A percentile compares a stretch with the other conserved stretches of the same genome.
Evolutionary conservation across 2,797 vertebrate genomes (phyloP).

Genomic region (Clarias pachynema): DNA sequence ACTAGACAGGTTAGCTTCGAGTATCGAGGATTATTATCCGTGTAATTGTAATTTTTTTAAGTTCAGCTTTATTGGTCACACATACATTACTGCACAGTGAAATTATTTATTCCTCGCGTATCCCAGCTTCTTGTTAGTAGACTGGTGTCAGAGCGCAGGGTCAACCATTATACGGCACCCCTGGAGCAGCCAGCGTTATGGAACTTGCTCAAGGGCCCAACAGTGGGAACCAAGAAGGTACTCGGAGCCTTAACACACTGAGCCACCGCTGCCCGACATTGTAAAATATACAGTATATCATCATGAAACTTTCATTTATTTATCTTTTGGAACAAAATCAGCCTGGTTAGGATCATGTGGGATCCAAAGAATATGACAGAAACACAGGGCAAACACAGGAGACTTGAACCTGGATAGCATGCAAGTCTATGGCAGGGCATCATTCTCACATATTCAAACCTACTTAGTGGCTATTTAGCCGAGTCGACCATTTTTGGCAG

Average conservation of each 20-base stretch:
- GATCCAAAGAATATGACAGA: not conserved
- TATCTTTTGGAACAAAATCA: not conserved
- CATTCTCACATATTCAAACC: not conserved
- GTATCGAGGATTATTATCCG: not conserved
- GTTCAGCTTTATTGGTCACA: no score
- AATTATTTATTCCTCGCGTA: no score
- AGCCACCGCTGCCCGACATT: no score
- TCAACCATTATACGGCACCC: no score
- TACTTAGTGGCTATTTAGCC: not conserved
- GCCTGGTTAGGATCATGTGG: not conserved
- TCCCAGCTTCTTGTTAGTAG: no score
- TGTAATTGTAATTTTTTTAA: no score
- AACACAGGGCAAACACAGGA: not conserved
- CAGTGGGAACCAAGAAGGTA: no score
- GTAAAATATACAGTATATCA: not conserved
- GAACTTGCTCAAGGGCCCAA: no score
- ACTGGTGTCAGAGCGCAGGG: no score
- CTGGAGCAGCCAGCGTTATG: no score
- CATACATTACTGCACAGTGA: no score
- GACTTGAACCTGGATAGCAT: not conserved
- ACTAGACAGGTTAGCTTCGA: not conserved
- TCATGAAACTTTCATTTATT: not conserved
- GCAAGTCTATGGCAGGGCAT: not conserved
- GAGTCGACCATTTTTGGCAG: not conserved
- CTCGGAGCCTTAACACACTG: no score